A percentile compares a stretch with the other conserved stretches of the same genome.
Conservation (phyloP, 1,140 invertebrate species). For the Diachasma alloeum region DNA sequence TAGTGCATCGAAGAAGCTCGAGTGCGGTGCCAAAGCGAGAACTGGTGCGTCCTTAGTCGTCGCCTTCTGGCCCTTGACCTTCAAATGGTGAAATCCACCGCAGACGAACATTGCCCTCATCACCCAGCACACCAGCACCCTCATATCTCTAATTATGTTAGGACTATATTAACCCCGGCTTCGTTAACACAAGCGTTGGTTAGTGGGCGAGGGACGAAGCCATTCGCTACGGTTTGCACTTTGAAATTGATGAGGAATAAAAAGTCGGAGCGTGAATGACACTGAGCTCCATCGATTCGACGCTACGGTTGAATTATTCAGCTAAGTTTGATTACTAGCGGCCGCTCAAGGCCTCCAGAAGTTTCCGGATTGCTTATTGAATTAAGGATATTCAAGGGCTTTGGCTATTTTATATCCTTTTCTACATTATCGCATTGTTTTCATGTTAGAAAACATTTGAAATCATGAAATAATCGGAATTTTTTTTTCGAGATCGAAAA, state of each 20-base stretch:
- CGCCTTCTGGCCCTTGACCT: slow-evolving; percentile 73
- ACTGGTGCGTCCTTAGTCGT: slow-evolving; percentile 80
- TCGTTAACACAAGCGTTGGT: not conserved
- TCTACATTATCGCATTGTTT: too few relatives aligned
- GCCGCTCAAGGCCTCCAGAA: too few relatives aligned
- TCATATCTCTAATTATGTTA: slow-evolving; percentile 61
- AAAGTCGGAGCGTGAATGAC: not conserved
- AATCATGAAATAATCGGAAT: too few relatives aligned
- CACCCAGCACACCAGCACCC: slow-evolving; percentile 71
- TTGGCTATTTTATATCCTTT: not conserved
- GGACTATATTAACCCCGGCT: not conserved
- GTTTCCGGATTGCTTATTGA: too few relatives aligned
- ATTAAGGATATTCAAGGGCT: not conserved
- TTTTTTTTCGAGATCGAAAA: too few relatives aligned
- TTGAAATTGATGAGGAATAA: not conserved
- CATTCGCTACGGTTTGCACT: not conserved
- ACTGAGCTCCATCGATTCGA: not conserved
- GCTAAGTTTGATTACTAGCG: not conserved
- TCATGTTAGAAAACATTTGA: too few relatives aligned
- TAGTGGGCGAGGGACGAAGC: not conserved
- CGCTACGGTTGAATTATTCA: not conserved
- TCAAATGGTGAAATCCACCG: slow-evolving; percentile 82
- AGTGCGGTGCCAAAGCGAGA: slow-evolving; percentile 89
- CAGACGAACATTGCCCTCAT: slow-evolving; percentile 80
- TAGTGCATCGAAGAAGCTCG: slow-evolving; percentile 89